phyloP scores from a whole-genome alignment of 2,888 invertebrate genomes.

The Cyclophora albipunctata region DNA sequence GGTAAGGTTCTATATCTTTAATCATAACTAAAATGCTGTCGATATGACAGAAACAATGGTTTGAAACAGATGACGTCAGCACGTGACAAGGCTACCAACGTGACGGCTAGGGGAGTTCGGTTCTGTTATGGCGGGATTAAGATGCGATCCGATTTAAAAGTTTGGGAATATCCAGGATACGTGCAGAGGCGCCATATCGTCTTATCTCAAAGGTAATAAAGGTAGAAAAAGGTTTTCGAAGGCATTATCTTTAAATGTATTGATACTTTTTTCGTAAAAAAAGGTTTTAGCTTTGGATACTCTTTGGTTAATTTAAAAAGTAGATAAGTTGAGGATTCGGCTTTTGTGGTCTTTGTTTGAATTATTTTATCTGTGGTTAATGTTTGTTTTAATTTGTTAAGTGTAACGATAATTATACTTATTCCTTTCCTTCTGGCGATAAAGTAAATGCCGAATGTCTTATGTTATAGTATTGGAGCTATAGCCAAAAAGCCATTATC shows the following conservation, averaged over 20 bases:
- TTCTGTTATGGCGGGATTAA: conserved; percentile 47
- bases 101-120: conserved; percentile 2
- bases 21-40: conserved; percentile 17
- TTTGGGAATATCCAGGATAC: conserved; percentile 15
- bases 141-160: conserved; percentile 45
- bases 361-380: too few relatives aligned
- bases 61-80: conserved; percentile 43
- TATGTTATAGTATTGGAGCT: too few relatives aligned
- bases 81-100: conserved; percentile 46
- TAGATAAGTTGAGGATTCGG: too few relatives aligned
- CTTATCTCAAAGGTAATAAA: conserved; percentile 11
- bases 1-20: conserved; percentile 16
- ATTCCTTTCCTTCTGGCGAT: too few relatives aligned
- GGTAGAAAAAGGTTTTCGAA: conserved; percentile 1
- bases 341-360: too few relatives aligned
- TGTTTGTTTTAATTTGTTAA: too few relatives aligned
- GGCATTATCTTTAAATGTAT: neutral
- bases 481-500: too few relatives aligned
- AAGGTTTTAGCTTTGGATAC: too few relatives aligned
- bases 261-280: too few relatives aligned
- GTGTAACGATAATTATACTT: too few relatives aligned
- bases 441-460: too few relatives aligned
- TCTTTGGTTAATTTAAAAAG: too few relatives aligned
- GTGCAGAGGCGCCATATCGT: conserved; percentile 4
- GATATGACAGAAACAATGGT: conserved; percentile 28